These are phyloP conservation scores for Cyclophora punctaria DNA, from an alignment of 2,888 invertebrate species.

Conservation along the genomic window DNA sequence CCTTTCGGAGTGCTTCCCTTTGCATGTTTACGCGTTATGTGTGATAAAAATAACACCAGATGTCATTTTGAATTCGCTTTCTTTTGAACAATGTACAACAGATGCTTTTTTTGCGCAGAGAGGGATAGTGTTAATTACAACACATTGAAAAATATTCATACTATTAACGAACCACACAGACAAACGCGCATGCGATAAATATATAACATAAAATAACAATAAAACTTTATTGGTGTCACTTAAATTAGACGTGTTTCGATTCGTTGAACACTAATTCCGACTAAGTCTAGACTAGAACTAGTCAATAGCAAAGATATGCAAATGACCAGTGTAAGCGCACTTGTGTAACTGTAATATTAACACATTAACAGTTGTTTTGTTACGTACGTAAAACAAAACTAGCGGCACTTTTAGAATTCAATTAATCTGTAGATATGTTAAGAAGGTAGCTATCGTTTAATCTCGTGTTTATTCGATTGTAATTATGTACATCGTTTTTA, in stretches of 20 bases:
- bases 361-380: not conserved
- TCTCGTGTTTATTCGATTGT: too few relatives aligned
- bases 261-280: constrained; percentile 45
- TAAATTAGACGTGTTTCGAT: constrained; percentile 38
- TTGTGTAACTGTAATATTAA: constrained; percentile 30
- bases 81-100: too few relatives aligned
- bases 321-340: constrained; percentile 38
- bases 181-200: too few relatives aligned
- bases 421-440: too few relatives aligned
- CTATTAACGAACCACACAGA: too few relatives aligned
- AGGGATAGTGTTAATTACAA: too few relatives aligned
- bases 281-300: constrained; percentile 56
- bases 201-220: too few relatives aligned
- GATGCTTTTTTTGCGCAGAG: too few relatives aligned
- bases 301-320: constrained; percentile 54
- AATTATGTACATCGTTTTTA: too few relatives aligned
- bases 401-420: not conserved
- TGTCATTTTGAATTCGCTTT: not conserved
- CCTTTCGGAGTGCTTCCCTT: constrained; percentile 17
- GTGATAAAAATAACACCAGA: constrained; percentile 3
- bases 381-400: not conserved
- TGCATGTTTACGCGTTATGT: constrained; percentile 10
- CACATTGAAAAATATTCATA: too few relatives aligned
- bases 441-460: too few relatives aligned
- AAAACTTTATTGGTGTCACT: constrained; percentile 14